Base-by-base conservation (phyloP, 2,113 vertebrate species). In the Sprattus sprattus region DNA sequence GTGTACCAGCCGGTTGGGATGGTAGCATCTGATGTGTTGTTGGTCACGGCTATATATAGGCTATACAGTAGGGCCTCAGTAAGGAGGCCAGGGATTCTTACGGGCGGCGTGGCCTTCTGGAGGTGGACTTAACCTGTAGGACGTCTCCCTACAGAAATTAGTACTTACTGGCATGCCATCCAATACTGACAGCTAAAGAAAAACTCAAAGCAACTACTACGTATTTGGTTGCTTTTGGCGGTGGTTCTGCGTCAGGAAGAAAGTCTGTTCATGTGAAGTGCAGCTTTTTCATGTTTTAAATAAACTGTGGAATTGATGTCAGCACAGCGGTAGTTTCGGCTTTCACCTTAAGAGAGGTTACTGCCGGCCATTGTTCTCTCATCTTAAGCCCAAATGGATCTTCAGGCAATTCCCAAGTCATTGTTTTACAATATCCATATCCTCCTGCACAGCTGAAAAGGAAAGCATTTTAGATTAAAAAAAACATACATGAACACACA, bases 371-470 rank as follows among this genome's bases (percentile, higher is more conserved):
- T 32, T 16, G 11, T 16, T 78, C 71, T 15, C 28, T 78, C 15
- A 3, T 11, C 13, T 32, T 78, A 16, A 28, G 32, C 71, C 71
- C 22, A 84, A 71, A 64, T 44, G 71, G 44, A 67, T 67, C 64
- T 75, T 50, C 67, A 46, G 60, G 83, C 60, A 45, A 85, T 85
- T 78, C 49, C 67, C 83, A 67, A 46, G 83, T 84, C 83, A 85
- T 85, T 85, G 83, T 85, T 85, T 85, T 47, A 46, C 75, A 85
- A 78, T 85, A 80, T 47, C 47, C 46, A 81, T 22, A 16, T 45
- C 78, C 85, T 49, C 28, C 25, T 15, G 7, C 28, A 64, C 71
- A 16, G 71, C 71, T 18, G 10, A 32, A 78, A 78, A 78, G 25
- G 28, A 39, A 78, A 78, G 71, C 71, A 5, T 78, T 78, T 78